Percentiles rank a stretch among this genome's conserved stretches.
Evolutionary conservation across 2,797 vertebrate species (phyloP).

Genomic region (Sarcoramphus papa): DNA sequence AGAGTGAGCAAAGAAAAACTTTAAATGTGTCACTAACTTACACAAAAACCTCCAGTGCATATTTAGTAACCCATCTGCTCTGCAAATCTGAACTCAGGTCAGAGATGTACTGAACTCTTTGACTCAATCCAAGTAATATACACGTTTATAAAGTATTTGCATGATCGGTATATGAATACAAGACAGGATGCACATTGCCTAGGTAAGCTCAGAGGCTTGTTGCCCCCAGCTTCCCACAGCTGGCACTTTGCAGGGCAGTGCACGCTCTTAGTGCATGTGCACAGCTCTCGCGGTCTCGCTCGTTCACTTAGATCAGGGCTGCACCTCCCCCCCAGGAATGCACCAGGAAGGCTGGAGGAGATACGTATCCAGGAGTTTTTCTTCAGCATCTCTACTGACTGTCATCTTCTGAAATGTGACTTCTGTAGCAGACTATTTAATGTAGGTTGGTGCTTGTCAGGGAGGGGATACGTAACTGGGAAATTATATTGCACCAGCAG

Average conservation of each 20-base stretch:
- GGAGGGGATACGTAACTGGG: not conserved
- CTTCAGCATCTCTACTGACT: not conserved
- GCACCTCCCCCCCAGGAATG: not conserved
- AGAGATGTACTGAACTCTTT: not conserved
- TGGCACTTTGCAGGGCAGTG: not conserved
- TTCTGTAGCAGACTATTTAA: not conserved
- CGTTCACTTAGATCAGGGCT: not conserved
- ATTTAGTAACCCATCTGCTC: slow-evolving; percentile 22
- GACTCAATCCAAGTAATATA: not conserved
- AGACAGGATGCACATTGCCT: not conserved
- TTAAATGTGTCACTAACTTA: not conserved
- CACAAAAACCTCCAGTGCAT: not conserved
- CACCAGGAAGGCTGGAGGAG: not conserved
- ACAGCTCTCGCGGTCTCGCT: not conserved
- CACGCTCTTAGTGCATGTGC: not conserved
- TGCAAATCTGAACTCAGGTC: not conserved
- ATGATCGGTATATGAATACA: not conserved
- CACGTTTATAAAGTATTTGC: not conserved
- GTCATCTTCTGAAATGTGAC: not conserved
- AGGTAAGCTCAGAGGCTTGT: not conserved
- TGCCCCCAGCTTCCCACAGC: not conserved
- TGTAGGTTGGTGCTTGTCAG: not conserved
- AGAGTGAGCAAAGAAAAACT: not conserved
- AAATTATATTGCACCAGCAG: not conserved
- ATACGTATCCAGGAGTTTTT: not conserved